A percentile compares a stretch with the other conserved stretches of the same genome.
phyloP scores from a whole-genome alignment of 2,113 vertebrate genomes.

The Cacatua alba region DNA sequence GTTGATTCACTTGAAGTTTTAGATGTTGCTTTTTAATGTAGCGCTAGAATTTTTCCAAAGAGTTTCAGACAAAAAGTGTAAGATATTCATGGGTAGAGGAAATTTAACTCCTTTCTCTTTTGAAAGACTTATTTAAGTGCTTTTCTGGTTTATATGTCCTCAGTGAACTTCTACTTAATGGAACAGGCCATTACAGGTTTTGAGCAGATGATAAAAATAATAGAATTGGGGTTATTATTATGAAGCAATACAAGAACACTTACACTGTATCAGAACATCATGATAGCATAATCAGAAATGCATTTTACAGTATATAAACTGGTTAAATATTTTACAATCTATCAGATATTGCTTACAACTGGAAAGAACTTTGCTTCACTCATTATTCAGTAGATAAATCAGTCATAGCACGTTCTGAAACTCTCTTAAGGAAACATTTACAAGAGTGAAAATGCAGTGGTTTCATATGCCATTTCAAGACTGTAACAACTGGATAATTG shows the following conservation, averaged over 20 bases:
- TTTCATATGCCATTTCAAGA: not conserved
- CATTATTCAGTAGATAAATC: not conserved
- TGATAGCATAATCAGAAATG: not conserved
- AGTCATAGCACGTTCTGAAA: accelerated
- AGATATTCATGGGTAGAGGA: not conserved
- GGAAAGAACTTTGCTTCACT: not conserved
- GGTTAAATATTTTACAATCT: not conserved
- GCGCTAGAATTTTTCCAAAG: not conserved
- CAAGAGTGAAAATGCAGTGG: not conserved
- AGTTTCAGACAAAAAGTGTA: not conserved
- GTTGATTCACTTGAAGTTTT: not conserved
- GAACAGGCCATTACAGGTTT: not conserved
- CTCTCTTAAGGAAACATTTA: not conserved
- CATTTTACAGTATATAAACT: not conserved
- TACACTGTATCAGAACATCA: not conserved
- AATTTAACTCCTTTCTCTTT: not conserved
- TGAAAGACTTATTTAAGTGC: not conserved
- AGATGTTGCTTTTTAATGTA: not conserved
- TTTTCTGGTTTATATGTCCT: not conserved
- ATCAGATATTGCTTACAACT: not conserved
- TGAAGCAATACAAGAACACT: not conserved
- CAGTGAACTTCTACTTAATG: not conserved
- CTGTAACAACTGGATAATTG: not conserved
- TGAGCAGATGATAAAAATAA: not conserved
- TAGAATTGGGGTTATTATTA: not conserved